phyloP scores from a whole-genome alignment of 1,140 invertebrate genomes.

The Gonioctena quinquepunctata region DNA sequence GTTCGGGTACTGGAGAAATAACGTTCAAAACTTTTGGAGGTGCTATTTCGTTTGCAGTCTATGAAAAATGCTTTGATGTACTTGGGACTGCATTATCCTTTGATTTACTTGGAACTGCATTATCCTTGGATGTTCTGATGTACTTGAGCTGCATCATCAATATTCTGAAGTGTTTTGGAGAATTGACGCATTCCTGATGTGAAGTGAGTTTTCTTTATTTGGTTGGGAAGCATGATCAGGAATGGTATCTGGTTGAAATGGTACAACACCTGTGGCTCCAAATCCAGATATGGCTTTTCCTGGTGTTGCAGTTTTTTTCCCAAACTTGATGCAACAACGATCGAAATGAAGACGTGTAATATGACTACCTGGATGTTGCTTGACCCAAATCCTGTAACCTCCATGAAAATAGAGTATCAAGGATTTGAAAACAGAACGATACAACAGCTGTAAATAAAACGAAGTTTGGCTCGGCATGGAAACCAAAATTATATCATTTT shows the following conservation, averaged over 20 bases:
- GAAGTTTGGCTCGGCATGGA: slow-evolving; percentile 12
- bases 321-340: background rate
- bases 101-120: background rate
- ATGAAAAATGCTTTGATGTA: background rate
- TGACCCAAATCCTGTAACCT: background rate
- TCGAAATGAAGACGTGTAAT: background rate
- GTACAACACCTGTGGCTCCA: background rate
- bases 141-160: background rate
- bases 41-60: background rate
- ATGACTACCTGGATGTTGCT: background rate
- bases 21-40: background rate
- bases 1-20: too few relatives aligned
- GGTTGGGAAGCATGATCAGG: background rate
- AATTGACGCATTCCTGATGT: too few relatives aligned
- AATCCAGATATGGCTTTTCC: background rate
- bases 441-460: background rate
- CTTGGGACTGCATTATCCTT: background rate
- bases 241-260: background rate
- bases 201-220: background rate
- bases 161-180: background rate
- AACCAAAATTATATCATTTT: slow-evolving; percentile 12
- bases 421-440: slow-evolving; percentile 6
- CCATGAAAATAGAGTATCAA: background rate
- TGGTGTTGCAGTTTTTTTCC: background rate
- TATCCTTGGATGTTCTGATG: too few relatives aligned